Conservation (phyloP, 2,797 vertebrate genomes). For the Myripristis murdjan region DNA sequence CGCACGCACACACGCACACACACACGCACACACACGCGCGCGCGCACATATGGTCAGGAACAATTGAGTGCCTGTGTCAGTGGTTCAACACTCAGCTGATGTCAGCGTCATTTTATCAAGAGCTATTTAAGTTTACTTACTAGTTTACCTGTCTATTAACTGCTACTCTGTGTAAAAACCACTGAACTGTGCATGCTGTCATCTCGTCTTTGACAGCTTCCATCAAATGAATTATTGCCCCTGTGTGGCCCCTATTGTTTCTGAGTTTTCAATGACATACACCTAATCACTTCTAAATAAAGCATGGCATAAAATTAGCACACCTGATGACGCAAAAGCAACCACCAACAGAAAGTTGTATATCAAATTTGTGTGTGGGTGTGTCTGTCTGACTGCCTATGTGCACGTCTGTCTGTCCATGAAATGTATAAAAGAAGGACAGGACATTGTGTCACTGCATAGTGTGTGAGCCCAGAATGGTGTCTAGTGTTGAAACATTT, state of each 20-base stretch:
- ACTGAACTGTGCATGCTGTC: not conserved
- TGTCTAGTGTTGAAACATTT: no score
- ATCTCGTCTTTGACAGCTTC: not conserved
- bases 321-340: not conserved
- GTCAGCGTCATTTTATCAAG: slow-evolving; percentile 51
- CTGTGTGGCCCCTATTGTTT: not conserved
- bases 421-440: no score
- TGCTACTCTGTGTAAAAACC: not conserved
- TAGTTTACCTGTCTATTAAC: slow-evolving; percentile 30
- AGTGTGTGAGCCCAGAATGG: no score
- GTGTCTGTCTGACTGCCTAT: not conserved
- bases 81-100: slow-evolving; percentile 46
- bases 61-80: slow-evolving; percentile 21
- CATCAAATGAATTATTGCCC: not conserved
- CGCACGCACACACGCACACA: not conserved
- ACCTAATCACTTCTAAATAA: slow-evolving; percentile 20
- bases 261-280: slow-evolving; percentile 15
- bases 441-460: no score
- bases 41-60: slow-evolving; percentile 20
- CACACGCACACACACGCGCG: not conserved
- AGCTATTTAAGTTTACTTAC: slow-evolving; percentile 37
- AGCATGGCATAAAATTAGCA: not conserved
- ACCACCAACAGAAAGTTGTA: slow-evolving; percentile 10
- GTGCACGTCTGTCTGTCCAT: no score
- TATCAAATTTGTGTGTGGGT: slow-evolving; percentile 29